Conservation (phyloP, 1,140 invertebrate genomes). For the Aphidius gifuensis region DNA sequence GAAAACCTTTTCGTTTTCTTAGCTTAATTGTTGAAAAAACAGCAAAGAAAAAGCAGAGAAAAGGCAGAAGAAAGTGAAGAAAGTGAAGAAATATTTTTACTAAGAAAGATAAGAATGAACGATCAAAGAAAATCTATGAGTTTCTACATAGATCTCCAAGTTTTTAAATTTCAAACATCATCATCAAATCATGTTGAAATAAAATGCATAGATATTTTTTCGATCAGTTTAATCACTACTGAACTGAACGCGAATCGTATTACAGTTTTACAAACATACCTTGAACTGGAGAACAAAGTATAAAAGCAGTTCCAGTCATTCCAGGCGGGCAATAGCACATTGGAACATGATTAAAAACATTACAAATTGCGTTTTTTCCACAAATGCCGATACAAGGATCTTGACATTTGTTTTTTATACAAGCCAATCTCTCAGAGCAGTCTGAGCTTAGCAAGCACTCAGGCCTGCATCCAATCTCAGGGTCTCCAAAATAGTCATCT, state of each 20-base stretch:
- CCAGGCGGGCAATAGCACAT: constrained; percentile 65
- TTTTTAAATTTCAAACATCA: no score
- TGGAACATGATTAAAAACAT: constrained; percentile 65
- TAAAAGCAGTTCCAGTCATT: constrained; percentile 71
- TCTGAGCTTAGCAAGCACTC: constrained; percentile 67
- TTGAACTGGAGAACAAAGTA: constrained; percentile 55
- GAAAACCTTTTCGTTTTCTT: no score
- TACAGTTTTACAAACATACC: constrained; percentile 30
- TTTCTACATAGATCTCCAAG: no score
- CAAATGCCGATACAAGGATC: constrained; percentile 73
- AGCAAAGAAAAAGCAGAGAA: no score
- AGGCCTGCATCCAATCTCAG: constrained; percentile 67
- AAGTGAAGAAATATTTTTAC: no score
- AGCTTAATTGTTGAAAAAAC: no score
- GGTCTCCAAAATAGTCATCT: constrained; percentile 67
- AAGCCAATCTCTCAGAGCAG: constrained; percentile 62
- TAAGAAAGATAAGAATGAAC: no score
- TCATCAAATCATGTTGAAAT: constrained; percentile 33
- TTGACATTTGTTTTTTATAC: constrained; percentile 65
- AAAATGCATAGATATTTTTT: constrained; percentile 16
- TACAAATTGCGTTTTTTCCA: constrained; percentile 63
- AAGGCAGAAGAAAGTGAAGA: no score
- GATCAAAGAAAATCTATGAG: no score
- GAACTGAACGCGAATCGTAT: neutral
- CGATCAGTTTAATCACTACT: constrained; percentile 21